These are phyloP conservation scores for Promerops cafer DNA, from an alignment of 2,113 vertebrate genomes.

Conservation along the genomic window DNA sequence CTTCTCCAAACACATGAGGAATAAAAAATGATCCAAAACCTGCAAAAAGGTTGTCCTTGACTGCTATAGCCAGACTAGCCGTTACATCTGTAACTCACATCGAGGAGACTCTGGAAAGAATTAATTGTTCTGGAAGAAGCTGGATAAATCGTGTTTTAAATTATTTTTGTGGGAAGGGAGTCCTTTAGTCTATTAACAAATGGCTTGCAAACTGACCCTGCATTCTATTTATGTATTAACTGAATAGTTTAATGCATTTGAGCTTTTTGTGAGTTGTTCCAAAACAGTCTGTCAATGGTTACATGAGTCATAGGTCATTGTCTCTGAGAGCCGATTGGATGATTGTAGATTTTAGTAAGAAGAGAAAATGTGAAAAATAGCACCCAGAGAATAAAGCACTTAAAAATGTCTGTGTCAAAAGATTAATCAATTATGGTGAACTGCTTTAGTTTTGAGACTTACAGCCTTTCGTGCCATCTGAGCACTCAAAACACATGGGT, in stretches of 20 bases:
- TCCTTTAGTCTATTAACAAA: constrained; percentile 50
- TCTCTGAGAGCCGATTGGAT: constrained; percentile 11
- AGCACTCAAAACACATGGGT: neutral
- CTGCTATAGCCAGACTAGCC: neutral
- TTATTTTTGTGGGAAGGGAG: constrained; percentile 51
- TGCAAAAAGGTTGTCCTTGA: neutral
- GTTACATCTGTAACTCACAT: neutral
- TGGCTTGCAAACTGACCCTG: constrained; percentile 41
- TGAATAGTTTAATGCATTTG: constrained; percentile 45
- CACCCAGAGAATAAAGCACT: constrained; percentile 44
- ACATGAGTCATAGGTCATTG: constrained; percentile 48
- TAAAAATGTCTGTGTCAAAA: constrained; percentile 32
- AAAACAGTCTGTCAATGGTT: constrained; percentile 56
- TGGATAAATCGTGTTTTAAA: constrained; percentile 48
- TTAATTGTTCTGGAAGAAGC: constrained; percentile 43
- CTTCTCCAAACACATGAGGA: neutral
- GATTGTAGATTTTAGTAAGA: constrained; percentile 3
- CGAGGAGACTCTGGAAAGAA: neutral
- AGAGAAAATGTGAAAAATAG: constrained; percentile 49
- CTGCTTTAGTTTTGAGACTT: neutral
- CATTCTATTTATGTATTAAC: constrained; percentile 56
- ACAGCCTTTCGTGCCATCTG: neutral
- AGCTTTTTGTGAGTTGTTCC: constrained; percentile 44
- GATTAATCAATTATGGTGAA: constrained; percentile 37
- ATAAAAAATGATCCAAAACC: neutral